Conservation (phyloP, 2,113 vertebrate genomes). For the Conger conger region DNA sequence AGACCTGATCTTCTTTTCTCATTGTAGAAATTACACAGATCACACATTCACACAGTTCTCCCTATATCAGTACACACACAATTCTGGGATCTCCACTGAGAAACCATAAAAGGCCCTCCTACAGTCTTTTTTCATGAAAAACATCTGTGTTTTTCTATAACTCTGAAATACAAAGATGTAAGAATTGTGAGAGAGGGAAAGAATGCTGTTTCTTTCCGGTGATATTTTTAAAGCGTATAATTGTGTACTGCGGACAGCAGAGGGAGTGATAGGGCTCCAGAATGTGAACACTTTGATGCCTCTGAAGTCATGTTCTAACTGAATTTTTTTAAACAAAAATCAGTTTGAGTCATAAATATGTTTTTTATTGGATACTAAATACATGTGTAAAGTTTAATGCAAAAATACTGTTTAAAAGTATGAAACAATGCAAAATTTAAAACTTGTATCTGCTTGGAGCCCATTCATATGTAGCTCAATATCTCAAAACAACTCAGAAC, state of each 20-base stretch:
- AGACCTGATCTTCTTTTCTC: neutral
- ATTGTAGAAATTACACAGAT: neutral
- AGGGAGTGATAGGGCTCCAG: conserved; percentile 16
- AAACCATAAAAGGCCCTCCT: neutral
- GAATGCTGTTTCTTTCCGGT: neutral
- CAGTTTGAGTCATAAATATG: too few species aligned
- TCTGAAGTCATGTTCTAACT: neutral
- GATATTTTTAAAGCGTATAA: neutral
- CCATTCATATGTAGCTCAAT: too few species aligned
- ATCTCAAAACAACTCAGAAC: too few species aligned
- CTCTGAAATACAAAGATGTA: neutral
- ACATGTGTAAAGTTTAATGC: too few species aligned
- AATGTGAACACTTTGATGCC: neutral
- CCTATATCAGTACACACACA: neutral
- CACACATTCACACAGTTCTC: neutral
- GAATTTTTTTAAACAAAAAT: too few species aligned
- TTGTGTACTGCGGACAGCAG: conserved; percentile 1
- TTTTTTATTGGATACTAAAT: too few species aligned
- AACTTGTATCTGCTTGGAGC: too few species aligned
- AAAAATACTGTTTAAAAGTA: too few species aligned
- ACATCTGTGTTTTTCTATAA: neutral
- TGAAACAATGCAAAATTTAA: too few species aligned
- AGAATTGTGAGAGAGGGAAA: neutral
- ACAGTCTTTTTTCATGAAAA: neutral
- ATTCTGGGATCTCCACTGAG: neutral